Evolutionary conservation across 2,888 invertebrate species (phyloP), one percentile per base, ranked within the genome.

Genomic region (Silvanus unidentatus): DNA sequence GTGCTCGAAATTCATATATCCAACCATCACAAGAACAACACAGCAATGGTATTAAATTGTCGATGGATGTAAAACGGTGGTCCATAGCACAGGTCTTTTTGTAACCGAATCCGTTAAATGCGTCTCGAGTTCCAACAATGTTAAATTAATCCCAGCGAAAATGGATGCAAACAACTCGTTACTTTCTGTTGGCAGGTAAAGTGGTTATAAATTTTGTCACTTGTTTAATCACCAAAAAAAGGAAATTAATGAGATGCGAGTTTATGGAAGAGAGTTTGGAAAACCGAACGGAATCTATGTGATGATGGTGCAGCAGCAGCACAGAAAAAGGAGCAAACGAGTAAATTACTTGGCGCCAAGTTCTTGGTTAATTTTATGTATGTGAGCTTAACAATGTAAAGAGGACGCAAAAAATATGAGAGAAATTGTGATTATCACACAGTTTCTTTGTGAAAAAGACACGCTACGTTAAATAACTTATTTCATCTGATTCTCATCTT

Each of bases 401-500:
- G 8, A 22, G 22, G 22, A 22, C 4, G 4, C 3, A 22, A 22
- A 22, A 22, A 22, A 22, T 22, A 22, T 22, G 22, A 22, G 8
- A 8, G 22, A 22, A 22, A 22, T 22, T 22, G 22, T 22, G 22
- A 22, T 22, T 22, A 22, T 22, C 22, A 22, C 22, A 22, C 22
- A 22, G 32, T 32, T n/a, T 11, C n/a, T 32, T 32, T 32, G 32
- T 32, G 4, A 32, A 32, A 32, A 12, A 32, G 32, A 32, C 32
- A 32, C 32, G 52, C 50, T 49, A 49, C 50, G 52, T 44, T 47
- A 54, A 56, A 54, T 54, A 50, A 53, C 46, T 50, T 44, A 52
- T 47, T 51, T 55, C 55, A 55, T 53, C 46, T 51, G 51, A 44
- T 49, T 50, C 47, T 52, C 48, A 56, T 56, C 48, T 50, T 54